Evolutionary conservation across 2,113 vertebrate species (phyloP), one percentile per base, ranked within the genome.

Genomic region (Fukomys damarensis): DNA sequence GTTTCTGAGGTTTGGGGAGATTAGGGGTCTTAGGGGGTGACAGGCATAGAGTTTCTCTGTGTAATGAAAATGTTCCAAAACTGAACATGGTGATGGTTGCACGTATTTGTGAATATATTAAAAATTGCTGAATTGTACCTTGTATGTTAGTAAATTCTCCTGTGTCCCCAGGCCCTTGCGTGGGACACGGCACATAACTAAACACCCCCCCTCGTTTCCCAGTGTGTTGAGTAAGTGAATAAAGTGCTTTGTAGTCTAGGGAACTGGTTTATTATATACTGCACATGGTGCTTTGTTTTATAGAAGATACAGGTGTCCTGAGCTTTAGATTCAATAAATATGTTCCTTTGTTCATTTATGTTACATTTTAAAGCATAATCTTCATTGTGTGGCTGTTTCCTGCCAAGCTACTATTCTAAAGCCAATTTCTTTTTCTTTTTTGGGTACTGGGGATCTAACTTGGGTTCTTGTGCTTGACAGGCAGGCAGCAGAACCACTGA

Each of bases 321-420:
- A 49, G 52, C 28, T 76, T 68, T 49, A 54, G 35, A 30, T 70
- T 89, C 35, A 79, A 32, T 79, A 80, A 68, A 70, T 24, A 24
- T 68, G 41, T 58, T 74, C 41, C 87, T 94, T 68, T 83, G 80
- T 93, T 96, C 74, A 52, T 86, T 89, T 93, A 13, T 85, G 72
- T 35, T 93, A 10, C 43, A 26, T 83, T 97, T 94, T 38, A 61
- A 82, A 80, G 91, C 59, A 86, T 91, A 82, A 72, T 32, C 16
- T 89, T 65, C 72, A 2, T 74, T 80, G 56, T 35, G 74, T 76
- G 58, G 56, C 49, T 66, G 1, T 89, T 81, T 91, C 79, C 59
- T 95, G 79, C 66, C 86, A 94, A 66, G 24, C 38, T 54, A 49
- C 26, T 14, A 3, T 86, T 63, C 0, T 59, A 77, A 89, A 91